Conservation (phyloP, 1,140 invertebrate genomes). For the Caenorhabditis tropicalis region DNA sequence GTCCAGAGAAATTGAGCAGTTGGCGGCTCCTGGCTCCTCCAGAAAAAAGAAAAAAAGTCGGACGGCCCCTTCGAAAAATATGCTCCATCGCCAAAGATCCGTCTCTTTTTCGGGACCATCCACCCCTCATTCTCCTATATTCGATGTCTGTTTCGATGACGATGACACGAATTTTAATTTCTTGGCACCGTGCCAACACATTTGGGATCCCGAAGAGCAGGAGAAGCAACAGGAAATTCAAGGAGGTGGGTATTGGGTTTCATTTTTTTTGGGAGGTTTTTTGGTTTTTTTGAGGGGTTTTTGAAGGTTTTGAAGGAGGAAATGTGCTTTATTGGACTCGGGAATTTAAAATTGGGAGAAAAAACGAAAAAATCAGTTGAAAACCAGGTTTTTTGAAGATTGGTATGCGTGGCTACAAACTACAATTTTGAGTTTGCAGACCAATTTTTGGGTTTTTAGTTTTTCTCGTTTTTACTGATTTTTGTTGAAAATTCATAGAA, state of each 20-base stretch:
- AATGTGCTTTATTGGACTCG: too few relatives aligned
- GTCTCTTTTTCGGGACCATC: background rate
- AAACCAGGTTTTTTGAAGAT: too few relatives aligned
- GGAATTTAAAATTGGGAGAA: too few relatives aligned
- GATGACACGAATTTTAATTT: background rate
- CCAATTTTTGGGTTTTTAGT: too few relatives aligned
- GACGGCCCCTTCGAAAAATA: too few relatives aligned
- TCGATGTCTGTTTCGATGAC: constrained; percentile 6
- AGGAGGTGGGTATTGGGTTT: background rate
- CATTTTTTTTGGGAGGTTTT: background rate
- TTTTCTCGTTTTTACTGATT: too few relatives aligned
- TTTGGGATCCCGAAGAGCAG: background rate
- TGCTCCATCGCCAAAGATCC: background rate
- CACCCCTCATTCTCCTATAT: background rate
- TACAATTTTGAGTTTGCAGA: too few relatives aligned
- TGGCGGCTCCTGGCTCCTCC: background rate
- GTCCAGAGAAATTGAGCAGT: background rate
- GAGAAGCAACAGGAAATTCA: background rate
- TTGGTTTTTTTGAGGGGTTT: too few relatives aligned
- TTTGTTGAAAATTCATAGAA: too few relatives aligned
- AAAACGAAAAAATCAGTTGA: too few relatives aligned
- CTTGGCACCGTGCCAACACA: background rate
- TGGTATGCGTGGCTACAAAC: too few relatives aligned
- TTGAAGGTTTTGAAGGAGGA: too few relatives aligned
- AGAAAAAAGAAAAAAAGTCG: background rate